Evolutionary conservation across 1,140 invertebrate genomes (phyloP), one percentile per base, ranked within the genome.

Genomic region (Chironomus striatipennis): DNA sequence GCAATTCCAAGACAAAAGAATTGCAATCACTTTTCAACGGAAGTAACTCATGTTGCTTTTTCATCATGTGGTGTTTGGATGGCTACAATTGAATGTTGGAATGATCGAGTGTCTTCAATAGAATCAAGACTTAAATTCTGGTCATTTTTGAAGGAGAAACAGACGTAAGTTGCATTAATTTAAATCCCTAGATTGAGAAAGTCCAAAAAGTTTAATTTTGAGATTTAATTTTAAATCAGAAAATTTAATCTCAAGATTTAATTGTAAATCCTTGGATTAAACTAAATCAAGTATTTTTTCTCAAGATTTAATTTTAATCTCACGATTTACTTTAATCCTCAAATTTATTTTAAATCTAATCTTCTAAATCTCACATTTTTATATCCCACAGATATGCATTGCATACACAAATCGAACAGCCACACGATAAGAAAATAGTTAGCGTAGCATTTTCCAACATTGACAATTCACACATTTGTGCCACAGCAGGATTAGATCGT

Each of bases 121-220:
- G 91, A 94, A 83, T 83, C 90, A 0, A 82, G 88, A 57, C 81
- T 96, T 0, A 95, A 95, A 79, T 94, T 94, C 81, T 96, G 93
- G 93, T 78, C 85, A 73, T 94, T 87, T 78, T 81, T 89, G 76
- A 76, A 80, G 2, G 81, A 85, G 7, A 83, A 86, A 65, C 90
- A 92, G 82, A 87, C 79, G 90, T 93, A 83, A 83, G 79, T 81
- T n/a, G n/a, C n/a, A n/a, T n/a, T n/a, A n/a, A n/a, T n/a, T n/a
- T n/a, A n/a, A n/a, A n/a, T n/a, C n/a, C n/a, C n/a, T n/a, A n/a
- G n/a, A n/a, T n/a, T n/a, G n/a, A n/a, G n/a, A n/a, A n/a, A n/a
- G n/a, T n/a, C n/a, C n/a, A n/a, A n/a, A n/a, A n/a, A n/a, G n/a
- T n/a, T n/a, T n/a, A n/a, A n/a, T n/a, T n/a, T n/a, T n/a, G n/a